Conservation (phyloP, 2,888 invertebrate species). For the Alcis repandata region DNA sequence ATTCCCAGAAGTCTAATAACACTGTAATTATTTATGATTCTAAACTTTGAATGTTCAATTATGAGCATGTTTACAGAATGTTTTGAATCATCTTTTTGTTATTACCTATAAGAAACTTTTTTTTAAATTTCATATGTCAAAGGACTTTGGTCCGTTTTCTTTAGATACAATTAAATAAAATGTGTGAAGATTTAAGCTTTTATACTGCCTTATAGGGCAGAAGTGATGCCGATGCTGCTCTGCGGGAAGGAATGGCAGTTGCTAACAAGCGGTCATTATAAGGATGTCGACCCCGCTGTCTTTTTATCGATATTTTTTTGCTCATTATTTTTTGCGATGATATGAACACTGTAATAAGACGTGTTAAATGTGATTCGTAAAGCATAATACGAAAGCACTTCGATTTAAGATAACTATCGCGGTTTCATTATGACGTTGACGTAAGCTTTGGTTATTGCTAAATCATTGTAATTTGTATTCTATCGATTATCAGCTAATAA, state of each 20-base stretch:
- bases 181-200: conserved; percentile 10
- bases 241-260: conserved; percentile 76
- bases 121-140: too few species aligned
- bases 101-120: too few species aligned
- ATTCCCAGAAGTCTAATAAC: too few species aligned
- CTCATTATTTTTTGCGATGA: conserved; percentile 58
- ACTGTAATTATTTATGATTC: too few species aligned
- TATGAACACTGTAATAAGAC: conserved; percentile 46
- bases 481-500: conserved; percentile 19
- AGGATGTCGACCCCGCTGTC: conserved; percentile 70
- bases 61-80: too few species aligned
- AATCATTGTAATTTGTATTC: conserved; percentile 28
- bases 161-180: neutral
- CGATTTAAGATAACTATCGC: conserved; percentile 33
- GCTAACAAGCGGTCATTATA: conserved; percentile 83
- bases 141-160: too few species aligned
- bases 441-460: conserved; percentile 24
- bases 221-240: conserved; percentile 57
- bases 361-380: conserved; percentile 39
- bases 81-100: too few species aligned
- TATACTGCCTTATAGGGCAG: conserved; percentile 17
- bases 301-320: conserved; percentile 73
- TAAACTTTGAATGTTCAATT: too few species aligned
- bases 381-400: conserved; percentile 35
- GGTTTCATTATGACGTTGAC: conserved; percentile 33